These are phyloP conservation scores for Idaea biselata DNA, from an alignment of 2,888 invertebrate genomes.

Conservation along the genomic window DNA sequence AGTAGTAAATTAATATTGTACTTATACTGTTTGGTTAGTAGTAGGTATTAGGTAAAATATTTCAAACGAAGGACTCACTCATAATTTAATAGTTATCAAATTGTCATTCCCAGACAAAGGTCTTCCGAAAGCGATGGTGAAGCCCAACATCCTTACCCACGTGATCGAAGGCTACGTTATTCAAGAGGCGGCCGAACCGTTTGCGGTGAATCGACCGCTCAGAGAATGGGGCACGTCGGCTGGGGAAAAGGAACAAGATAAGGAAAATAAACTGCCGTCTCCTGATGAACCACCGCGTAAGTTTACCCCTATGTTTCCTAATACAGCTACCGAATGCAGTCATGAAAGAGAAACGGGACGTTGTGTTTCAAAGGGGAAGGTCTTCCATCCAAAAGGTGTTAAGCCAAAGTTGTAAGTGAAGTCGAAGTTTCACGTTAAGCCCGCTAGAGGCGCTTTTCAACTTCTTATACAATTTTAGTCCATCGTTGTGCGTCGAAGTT, in stretches of 20 bases:
- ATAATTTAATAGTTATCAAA: no score
- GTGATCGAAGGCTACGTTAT: conserved; percentile 98
- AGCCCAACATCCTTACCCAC: conserved; percentile 96
- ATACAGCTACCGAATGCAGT: no score
- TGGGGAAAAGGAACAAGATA: conserved; percentile 68
- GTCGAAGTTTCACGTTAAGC: no score
- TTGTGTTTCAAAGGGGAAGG: background rate
- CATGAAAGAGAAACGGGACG: background rate
- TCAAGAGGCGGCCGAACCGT: conserved; percentile 95
- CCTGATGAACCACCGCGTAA: conserved; percentile 90
- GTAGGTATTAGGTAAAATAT: no score
- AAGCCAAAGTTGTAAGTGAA: background rate
- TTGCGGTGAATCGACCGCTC: conserved; percentile 82
- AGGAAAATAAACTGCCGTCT: conserved; percentile 74
- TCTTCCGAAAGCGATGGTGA: conserved; percentile 95
- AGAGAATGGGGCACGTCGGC: conserved; percentile 58
- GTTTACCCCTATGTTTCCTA: conserved; percentile 40
- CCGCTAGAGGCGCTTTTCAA: no score
- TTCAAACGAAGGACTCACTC: no score
- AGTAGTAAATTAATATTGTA: no score
- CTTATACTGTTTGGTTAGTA: no score
- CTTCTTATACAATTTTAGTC: no score
- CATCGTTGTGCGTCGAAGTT: no score
- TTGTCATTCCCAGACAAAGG: conserved; percentile 62
- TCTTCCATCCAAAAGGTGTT: background rate